Evolutionary conservation across 2,888 invertebrate species (phyloP), one percentile per base, ranked within the genome.

Genomic region (Bruchidius siliquastri): DNA sequence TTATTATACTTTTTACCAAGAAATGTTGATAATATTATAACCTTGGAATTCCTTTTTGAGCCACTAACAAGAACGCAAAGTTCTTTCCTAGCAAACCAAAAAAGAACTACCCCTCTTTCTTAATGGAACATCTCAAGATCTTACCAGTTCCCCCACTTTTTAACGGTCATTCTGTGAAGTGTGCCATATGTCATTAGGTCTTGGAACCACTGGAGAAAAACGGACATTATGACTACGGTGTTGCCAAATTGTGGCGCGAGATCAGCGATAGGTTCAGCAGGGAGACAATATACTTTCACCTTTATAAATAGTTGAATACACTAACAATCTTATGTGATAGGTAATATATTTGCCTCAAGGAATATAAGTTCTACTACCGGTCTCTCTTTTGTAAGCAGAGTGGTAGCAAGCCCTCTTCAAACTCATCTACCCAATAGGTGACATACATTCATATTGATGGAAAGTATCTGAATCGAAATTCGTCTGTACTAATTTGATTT

Each of bases 61-160:
- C 18, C 49, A 49, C 49, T 49, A 49, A 49, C 8, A 49, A 49
- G 49, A 49, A 49, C 49, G 1, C 49, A 49, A 49, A 49, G 49
- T 49, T 49, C 49, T 49, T 49, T 49, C 49, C 13, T 49, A 49
- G 49, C 49, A 49, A 49, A 49, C 74, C 69, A 67, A 72, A 74
- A 73, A 72, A 70, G 76, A 75, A 77, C 77, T 77, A 74, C 69
- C 73, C 26, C 32, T 70, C 20, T 22, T 21, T 26, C 21, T 68
- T 32, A 21, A 49, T 22, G 71, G 49, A 75, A 70, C 68, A 30
- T 69, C 73, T 75, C 73, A 77, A 76, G 74, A 74, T 20, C 69
- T 71, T 72, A 71, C 74, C 76, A 72, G 49, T 77, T 71, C 77
- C 82, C 82, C 82, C 83, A 82, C 83, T 81, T 49, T 49, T 49